Conservation (phyloP, 2,113 vertebrate species). For the Pedionomus torquatus region DNA sequence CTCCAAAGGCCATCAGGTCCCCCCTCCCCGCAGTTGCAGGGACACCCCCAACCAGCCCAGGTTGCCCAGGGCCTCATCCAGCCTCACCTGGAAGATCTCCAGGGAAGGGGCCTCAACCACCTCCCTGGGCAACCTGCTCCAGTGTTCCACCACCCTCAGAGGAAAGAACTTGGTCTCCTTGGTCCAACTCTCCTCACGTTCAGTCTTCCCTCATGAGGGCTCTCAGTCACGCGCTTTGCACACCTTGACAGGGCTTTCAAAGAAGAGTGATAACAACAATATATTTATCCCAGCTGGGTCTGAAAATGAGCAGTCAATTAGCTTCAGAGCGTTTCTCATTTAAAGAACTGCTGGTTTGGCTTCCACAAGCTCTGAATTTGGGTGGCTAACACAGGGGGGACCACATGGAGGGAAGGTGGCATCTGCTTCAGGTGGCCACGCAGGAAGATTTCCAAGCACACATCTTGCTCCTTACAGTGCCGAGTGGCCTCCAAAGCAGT, state of each 20-base stretch:
- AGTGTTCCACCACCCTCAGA: no score
- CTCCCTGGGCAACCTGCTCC: no score
- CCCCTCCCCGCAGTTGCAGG: no score
- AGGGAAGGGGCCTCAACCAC: no score
- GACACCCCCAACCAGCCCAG: no score
- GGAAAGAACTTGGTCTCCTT: no score
- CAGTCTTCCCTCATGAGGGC: not conserved
- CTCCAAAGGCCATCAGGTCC: no score
- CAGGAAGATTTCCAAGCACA: not conserved
- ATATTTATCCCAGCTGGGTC: not conserved
- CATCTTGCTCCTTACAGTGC: fast-evolving
- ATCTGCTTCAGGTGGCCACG: fast-evolving
- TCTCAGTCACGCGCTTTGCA: not conserved
- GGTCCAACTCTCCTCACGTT: not conserved
- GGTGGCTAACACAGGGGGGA: not conserved
- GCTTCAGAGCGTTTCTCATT: not conserved
- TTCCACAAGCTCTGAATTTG: not conserved
- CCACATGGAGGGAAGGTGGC: not conserved
- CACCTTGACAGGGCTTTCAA: not conserved
- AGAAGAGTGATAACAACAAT: not conserved
- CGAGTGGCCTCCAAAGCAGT: not conserved
- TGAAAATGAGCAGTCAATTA: not conserved
- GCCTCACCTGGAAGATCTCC: no score
- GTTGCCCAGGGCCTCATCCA: no score
- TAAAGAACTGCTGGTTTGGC: not conserved